Evolutionary conservation across 2,888 invertebrate species (phyloP), one percentile per base, ranked within the genome.

Genomic region (Tyria jacobaeae): DNA sequence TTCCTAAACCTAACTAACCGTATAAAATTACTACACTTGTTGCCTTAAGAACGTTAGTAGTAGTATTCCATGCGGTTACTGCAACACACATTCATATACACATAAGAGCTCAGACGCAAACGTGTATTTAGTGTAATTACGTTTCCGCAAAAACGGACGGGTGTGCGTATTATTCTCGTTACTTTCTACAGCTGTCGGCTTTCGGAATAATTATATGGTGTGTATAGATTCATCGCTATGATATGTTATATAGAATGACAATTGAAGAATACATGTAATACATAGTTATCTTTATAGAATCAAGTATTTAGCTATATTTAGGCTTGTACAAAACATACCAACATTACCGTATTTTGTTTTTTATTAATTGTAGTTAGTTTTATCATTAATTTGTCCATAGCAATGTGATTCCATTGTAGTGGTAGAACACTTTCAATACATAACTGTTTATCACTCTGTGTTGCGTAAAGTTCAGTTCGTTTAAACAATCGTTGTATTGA

Each of bases 1-100:
- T 85, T 87, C 85, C 86, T 87, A 84, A 87, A 84, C 84, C 83
- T 78, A 84, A 79, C 60, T 88, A 87, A 88, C 88, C 86, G 86
- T 87, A 85, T 78, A 78, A 85, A 86, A 86, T 85, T 82, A 78
- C 82, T 78, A 74, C 70, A 75, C 75, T 79, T 75, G 79, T 75
- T 76, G 70, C 74, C 66, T 64, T 68, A 68, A 73, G 65, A 76
- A 80, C 75, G 75, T 73, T 81, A 70, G 76, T 70, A 79, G 73
- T 72, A 66, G 73, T 67, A 61, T 64, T 55, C 70, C 62, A 64
- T 78, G 76, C 77, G 76, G 80, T 79, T 79, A 79, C 71, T 65
- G 65, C 76, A 70, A 63, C 79, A 80, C 79, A 83, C 83, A 86
- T 87, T 88, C 86, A 81, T 82, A 44, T 12, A 41, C 17, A 76